phyloP scores from a whole-genome alignment of 1,140 invertebrate species.

The Monomorium pharaonis region DNA sequence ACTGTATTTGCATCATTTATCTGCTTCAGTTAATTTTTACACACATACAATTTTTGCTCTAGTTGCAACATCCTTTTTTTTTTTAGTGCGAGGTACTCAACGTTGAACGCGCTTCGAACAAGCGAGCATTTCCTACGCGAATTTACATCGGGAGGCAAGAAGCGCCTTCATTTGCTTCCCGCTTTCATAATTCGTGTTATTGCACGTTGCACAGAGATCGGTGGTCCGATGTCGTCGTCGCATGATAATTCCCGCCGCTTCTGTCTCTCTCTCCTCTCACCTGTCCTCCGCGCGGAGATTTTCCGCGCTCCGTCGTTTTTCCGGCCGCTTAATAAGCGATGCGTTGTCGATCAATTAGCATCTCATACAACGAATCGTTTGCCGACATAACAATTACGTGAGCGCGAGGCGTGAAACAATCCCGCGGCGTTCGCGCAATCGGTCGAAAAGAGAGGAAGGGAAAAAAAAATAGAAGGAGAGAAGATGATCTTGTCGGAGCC shows the following conservation, averaged over 20 bases:
- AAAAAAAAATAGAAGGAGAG: background rate
- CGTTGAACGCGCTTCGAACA: background rate
- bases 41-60: no score
- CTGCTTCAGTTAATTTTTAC: no score
- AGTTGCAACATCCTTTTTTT: no score
- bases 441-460: background rate
- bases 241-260: conserved; percentile 34
- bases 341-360: conserved; percentile 42
- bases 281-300: conserved; percentile 46
- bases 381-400: conserved; percentile 39
- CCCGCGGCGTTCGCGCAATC: conserved; percentile 7
- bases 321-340: conserved; percentile 13
- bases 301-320: conserved; percentile 56
- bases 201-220: conserved; percentile 36
- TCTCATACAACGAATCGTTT: conserved; percentile 41
- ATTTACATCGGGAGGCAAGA: conserved; percentile 50
- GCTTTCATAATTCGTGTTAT: conserved; percentile 69
- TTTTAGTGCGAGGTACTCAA: background rate
- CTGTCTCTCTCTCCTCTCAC: background rate
- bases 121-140: conserved; percentile 12
- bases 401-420: conserved; percentile 53
- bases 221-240: conserved; percentile 57
- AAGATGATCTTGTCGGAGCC: conserved; percentile 12
- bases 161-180: background rate
- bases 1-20: no score